These are phyloP conservation scores for Nebria salina DNA, from an alignment of 2,888 invertebrate genomes.

Conservation along the genomic window DNA sequence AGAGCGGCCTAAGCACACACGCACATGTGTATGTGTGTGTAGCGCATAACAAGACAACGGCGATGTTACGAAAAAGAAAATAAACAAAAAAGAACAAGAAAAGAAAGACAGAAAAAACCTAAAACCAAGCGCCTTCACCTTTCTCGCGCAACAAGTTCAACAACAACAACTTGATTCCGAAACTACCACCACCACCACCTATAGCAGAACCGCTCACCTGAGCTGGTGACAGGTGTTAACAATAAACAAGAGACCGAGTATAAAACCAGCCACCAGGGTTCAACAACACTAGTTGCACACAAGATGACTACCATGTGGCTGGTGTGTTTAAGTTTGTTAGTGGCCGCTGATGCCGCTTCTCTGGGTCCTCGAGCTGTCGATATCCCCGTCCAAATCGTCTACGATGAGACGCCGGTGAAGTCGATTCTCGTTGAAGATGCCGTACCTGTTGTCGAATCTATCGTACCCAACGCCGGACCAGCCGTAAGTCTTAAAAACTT, in stretches of 20 bases:
- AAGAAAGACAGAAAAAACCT: slow-evolving; percentile 38
- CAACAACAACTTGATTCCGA: slow-evolving; percentile 5
- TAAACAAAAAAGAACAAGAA: slow-evolving; percentile 29
- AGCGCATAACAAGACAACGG: slow-evolving; percentile 8
- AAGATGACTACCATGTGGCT: slow-evolving; percentile 55
- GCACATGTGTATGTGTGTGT: background rate
- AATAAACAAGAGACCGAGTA: slow-evolving; percentile 55
- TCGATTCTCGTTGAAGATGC: background rate
- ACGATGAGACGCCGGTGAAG: slow-evolving; percentile 51
- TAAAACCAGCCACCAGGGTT: slow-evolving; percentile 59
- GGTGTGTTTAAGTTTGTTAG: slow-evolving; percentile 51
- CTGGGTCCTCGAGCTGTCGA: slow-evolving; percentile 52
- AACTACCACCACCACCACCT: slow-evolving; percentile 17
- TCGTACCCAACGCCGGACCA: background rate
- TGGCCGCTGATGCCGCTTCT: slow-evolving; percentile 50
- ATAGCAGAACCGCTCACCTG: slow-evolving; percentile 48
- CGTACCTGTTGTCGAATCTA: background rate
- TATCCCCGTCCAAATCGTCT: slow-evolving; percentile 58
- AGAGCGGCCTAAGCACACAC: background rate
- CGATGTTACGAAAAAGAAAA: slow-evolving; percentile 42
- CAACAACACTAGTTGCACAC: slow-evolving; percentile 58
- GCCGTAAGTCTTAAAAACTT: slow-evolving; percentile 51
- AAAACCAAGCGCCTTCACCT: slow-evolving; percentile 45
- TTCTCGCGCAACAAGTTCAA: slow-evolving; percentile 27
- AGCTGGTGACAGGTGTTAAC: slow-evolving; percentile 49